Percentiles rank a stretch among this genome's conserved stretches.
Evolutionary conservation across 2,113 vertebrate genomes (phyloP).

Genomic region (Capreolus pygargus): DNA sequence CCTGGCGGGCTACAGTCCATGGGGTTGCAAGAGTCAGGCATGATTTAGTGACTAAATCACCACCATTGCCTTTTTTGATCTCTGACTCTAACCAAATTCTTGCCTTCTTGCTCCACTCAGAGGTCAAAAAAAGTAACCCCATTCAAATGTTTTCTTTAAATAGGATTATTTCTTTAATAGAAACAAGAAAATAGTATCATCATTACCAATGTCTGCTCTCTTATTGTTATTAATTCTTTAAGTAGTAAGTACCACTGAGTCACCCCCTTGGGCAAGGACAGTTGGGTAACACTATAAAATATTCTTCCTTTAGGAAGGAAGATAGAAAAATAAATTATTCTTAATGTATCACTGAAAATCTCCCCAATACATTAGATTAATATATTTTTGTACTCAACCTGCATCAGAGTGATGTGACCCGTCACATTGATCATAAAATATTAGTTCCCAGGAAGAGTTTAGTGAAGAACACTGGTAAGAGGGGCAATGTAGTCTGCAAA

Average conservation of each 20-base stretch:
- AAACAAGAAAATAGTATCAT: neutral
- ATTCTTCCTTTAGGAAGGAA: neutral
- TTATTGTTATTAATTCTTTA: neutral
- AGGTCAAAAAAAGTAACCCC: neutral
- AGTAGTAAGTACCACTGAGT: neutral
- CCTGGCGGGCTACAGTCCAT: neutral
- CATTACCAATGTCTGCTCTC: neutral
- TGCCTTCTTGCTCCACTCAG: neutral
- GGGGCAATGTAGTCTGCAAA: neutral
- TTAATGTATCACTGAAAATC: neutral
- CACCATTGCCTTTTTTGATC: neutral
- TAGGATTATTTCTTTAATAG: neutral
- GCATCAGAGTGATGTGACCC: neutral
- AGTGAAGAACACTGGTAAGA: neutral
- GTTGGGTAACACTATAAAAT: neutral
- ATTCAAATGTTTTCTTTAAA: neutral
- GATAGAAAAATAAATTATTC: neutral
- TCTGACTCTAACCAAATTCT: neutral
- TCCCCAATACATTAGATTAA: neutral
- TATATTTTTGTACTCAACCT: neutral
- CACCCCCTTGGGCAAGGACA: neutral
- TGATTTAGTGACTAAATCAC: neutral
- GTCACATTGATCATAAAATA: neutral
- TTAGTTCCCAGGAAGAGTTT: neutral
- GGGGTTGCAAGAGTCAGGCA: neutral